phyloP scores from a whole-genome alignment of 2,888 invertebrate genomes.

The Drosophila niveifrons region DNA sequence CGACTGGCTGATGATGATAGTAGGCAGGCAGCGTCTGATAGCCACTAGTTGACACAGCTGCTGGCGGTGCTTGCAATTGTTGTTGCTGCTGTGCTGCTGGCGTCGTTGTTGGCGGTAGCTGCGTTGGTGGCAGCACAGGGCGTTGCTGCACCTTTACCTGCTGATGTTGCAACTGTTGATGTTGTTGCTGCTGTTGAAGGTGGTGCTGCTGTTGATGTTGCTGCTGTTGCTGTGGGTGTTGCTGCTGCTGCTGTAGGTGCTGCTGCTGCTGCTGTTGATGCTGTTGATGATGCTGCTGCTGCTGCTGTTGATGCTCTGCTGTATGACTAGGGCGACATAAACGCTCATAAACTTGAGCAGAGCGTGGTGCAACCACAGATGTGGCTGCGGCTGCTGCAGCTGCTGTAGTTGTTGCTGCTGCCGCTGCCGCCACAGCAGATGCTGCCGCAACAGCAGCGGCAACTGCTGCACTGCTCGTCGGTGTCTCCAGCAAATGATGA shows the following conservation, averaged over 20 bases:
- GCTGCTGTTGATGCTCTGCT: slow-evolving; percentile 31
- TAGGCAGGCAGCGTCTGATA: slow-evolving; percentile 59
- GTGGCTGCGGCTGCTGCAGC: slow-evolving; percentile 39
- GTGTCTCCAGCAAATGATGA: slow-evolving; percentile 74
- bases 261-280: slow-evolving; percentile 9
- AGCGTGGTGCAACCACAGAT: slow-evolving; percentile 33
- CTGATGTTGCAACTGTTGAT: slow-evolving; percentile 6
- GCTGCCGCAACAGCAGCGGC: slow-evolving; percentile 62
- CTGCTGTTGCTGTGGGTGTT: slow-evolving; percentile 9
- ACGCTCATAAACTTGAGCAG: slow-evolving; percentile 58
- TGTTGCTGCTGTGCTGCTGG: slow-evolving; percentile 15
- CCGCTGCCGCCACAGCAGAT: slow-evolving; percentile 47
- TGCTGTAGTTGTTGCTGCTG: slow-evolving; percentile 30
- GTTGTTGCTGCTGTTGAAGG: slow-evolving; percentile 7
- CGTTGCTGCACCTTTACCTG: slow-evolving; percentile 15
- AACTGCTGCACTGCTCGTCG: slow-evolving; percentile 51
- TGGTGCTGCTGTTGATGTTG: slow-evolving; percentile 5
- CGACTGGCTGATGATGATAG: slow-evolving; percentile 50
- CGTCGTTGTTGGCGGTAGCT: slow-evolving; percentile 7
- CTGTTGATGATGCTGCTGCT: slow-evolving; percentile 1
- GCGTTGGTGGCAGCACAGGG: slow-evolving; percentile 20
- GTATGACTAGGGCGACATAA: slow-evolving; percentile 50
- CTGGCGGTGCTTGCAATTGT: slow-evolving; percentile 5
- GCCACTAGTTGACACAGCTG: slow-evolving; percentile 21
- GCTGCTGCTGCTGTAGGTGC: slow-evolving; percentile 10